phyloP scores from a whole-genome alignment of 1,140 invertebrate genomes.

The Magallana angulata region DNA sequence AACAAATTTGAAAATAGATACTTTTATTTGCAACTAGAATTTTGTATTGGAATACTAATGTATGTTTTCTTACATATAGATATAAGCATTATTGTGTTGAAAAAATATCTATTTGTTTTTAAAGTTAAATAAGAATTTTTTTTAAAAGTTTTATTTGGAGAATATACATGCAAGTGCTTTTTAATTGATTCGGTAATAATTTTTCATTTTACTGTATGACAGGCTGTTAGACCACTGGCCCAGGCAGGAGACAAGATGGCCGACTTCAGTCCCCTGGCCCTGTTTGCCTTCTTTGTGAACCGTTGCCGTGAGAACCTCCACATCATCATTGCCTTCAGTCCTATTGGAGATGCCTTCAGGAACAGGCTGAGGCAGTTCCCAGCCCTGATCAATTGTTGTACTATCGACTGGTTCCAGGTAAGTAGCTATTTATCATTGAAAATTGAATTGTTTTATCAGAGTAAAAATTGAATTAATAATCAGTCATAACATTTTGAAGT shows the following conservation, averaged over 20 bases:
- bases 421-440: not conserved
- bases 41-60: too few relatives aligned
- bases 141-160: not conserved
- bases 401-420: slow-evolving; percentile 82
- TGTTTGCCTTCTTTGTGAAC: slow-evolving; percentile 80
- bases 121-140: not conserved
- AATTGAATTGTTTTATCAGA: not conserved
- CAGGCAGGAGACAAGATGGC: slow-evolving; percentile 77
- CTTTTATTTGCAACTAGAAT: too few relatives aligned
- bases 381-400: slow-evolving; percentile 80
- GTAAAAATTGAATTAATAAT: too few relatives aligned
- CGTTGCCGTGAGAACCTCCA: slow-evolving; percentile 78
- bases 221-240: slow-evolving; percentile 77
- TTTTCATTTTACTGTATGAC: not conserved
- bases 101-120: too few relatives aligned
- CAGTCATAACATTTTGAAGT: too few relatives aligned
- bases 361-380: slow-evolving; percentile 79
- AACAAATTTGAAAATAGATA: too few relatives aligned
- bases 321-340: slow-evolving; percentile 80
- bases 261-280: slow-evolving; percentile 78
- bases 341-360: slow-evolving; percentile 79
- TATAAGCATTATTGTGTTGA: too few relatives aligned
- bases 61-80: too few relatives aligned
- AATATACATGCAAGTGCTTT: not conserved
- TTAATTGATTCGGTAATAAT: not conserved